Evolutionary conservation across 1,140 invertebrate genomes (phyloP).

Genomic region (Atopsyche davidsoni): DNA sequence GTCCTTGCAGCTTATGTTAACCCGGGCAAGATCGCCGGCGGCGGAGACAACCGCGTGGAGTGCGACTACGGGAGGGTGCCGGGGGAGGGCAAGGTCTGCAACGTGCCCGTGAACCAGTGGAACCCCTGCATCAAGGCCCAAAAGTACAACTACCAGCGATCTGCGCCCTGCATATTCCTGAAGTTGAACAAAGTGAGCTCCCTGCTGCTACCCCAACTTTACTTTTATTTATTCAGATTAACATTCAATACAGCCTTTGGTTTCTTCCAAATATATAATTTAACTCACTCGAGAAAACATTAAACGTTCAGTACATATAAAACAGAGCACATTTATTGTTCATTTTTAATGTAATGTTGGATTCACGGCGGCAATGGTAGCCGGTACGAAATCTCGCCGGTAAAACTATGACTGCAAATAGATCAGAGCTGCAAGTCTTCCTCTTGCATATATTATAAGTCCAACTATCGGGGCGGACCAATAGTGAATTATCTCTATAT

Average conservation of each 20-base stretch:
- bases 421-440: too few species aligned
- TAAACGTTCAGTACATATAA: slow-evolving; percentile 6
- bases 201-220: background rate
- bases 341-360: too few species aligned
- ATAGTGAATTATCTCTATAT: too few species aligned
- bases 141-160: slow-evolving; percentile 69
- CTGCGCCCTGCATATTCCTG: slow-evolving; percentile 74
- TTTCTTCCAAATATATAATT: background rate
- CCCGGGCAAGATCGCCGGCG: slow-evolving; percentile 38
- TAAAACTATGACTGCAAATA: too few species aligned
- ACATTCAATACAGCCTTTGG: too few species aligned
- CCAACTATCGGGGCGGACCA: too few species aligned
- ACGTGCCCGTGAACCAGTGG: slow-evolving; percentile 55
- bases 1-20: slow-evolving; percentile 43
- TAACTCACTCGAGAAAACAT: background rate
- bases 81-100: slow-evolving; percentile 47
- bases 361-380: too few species aligned
- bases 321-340: too few species aligned
- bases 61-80: slow-evolving; percentile 50
- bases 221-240: background rate
- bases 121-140: slow-evolving; percentile 63
- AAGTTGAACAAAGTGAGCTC: slow-evolving; percentile 71
- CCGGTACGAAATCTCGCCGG: too few species aligned
- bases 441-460: too few species aligned
- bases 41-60: slow-evolving; percentile 43